Percentiles rank a stretch among this genome's conserved stretches.
Evolutionary conservation across 2,888 invertebrate species (phyloP).

Genomic region (Cosmorhoe ocellata): DNA sequence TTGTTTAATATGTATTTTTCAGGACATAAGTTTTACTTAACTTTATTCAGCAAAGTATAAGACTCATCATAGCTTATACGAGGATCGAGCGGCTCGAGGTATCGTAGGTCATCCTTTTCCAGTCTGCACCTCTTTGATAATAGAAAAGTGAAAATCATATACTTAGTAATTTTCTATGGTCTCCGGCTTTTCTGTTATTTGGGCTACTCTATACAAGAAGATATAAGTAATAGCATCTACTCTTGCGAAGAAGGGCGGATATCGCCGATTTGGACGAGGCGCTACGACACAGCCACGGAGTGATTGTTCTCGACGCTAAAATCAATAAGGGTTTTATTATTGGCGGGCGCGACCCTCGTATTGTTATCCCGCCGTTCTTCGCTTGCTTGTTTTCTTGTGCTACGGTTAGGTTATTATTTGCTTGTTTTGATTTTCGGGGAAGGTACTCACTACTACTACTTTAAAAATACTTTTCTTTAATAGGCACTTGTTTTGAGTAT

Average conservation of each 20-base stretch:
- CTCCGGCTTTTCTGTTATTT: background rate
- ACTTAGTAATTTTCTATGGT: no score
- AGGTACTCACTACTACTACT: no score
- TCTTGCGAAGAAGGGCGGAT: constrained; percentile 59
- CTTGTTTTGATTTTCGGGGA: constrained; percentile 4
- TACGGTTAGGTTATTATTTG: constrained; percentile 4
- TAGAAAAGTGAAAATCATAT: no score
- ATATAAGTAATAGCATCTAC: background rate
- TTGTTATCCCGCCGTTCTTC: constrained; percentile 17
- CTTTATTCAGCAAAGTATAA: no score
- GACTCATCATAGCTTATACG: no score
- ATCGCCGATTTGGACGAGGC: constrained; percentile 67
- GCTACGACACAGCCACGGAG: constrained; percentile 59
- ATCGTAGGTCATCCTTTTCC: no score
- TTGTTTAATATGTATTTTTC: no score
- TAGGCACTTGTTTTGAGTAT: background rate
- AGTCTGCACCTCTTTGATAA: no score
- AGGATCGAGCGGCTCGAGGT: no score
- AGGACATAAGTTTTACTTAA: no score
- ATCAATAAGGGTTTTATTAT: constrained; percentile 77
- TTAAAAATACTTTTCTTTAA: no score
- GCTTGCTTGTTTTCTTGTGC: constrained; percentile 10
- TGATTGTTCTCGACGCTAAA: constrained; percentile 75
- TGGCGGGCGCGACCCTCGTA: constrained; percentile 36
- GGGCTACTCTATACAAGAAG: constrained; percentile 1